Base-by-base conservation (phyloP, 2,888 invertebrate genomes). In the Halictus quadricinctus region DNA sequence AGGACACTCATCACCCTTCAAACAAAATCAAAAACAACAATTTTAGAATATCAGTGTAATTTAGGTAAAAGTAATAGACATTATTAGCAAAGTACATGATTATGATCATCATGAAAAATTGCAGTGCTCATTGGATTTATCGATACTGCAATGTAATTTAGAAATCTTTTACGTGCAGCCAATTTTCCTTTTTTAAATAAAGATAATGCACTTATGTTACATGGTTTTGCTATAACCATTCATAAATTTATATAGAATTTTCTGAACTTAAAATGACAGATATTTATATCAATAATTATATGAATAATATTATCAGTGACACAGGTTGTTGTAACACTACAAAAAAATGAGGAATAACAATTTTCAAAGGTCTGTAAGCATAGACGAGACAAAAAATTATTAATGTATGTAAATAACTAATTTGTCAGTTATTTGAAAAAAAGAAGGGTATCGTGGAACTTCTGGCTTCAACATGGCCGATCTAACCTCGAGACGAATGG, bases 1-100 rank as follows among this genome's bases (percentile, higher is more conserved):
- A 84, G 96, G 96, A 95, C 98, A 98, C 91, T 95, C 96, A 91
- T 97, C 96, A 86, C 98, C 98, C 98, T 98, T 85, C 60, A 64
- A 84, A 72, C 64, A 80, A 29, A 72, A 69, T 76, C 21, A 13
- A 60, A 25, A 60, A 25, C 13, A 8, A 29, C 36, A 72, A 76
- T 29, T n/a, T n/a, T 43, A 43, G 25, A 50, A 72, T 64, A 64
- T 5, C n/a, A 7, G n/a, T 58, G n/a, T 36, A 29, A 25, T 8
- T 25, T 5, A 25, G 0, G 2, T 60, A 58, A 6, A 70, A 1
- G 36, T 64, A 21, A 29, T 10, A 36, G 2, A 54, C 21, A 12
- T 50, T 58, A 7, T 4, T 60, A 50, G 41, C 29, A 46, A 58
- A 77, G 46, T 70, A 69, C 13, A 76, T n/a, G 15, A 50, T 76